Evolutionary conservation across 2,113 vertebrate genomes (phyloP).

Genomic region (Sprattus sprattus): DNA sequence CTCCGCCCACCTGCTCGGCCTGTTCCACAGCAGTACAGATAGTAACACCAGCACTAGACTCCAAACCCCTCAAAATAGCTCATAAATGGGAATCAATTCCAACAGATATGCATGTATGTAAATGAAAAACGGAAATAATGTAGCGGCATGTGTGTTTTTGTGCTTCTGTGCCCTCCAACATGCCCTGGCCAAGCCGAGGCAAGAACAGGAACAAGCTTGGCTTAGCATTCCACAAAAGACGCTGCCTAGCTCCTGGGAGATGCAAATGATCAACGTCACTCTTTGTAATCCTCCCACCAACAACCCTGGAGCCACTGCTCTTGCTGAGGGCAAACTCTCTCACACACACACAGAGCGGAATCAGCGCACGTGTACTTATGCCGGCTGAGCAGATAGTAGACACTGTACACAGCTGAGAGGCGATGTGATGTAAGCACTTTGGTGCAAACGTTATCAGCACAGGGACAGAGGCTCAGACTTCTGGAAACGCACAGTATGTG

Average conservation of each 20-base stretch:
- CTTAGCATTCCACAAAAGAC: not conserved
- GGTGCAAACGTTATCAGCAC: not conserved
- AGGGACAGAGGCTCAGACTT: not conserved
- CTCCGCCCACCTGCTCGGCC: conserved; percentile 59
- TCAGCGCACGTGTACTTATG: not conserved
- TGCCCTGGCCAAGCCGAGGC: no score
- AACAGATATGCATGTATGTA: not conserved
- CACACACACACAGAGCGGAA: not conserved
- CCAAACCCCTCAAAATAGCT: not conserved
- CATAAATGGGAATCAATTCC: not conserved
- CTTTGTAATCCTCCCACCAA: not conserved
- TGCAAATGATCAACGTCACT: not conserved
- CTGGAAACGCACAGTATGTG: not conserved
- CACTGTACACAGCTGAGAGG: not conserved
- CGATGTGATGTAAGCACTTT: not conserved
- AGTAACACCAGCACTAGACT: not conserved
- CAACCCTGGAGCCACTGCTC: no score
- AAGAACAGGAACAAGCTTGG: no score
- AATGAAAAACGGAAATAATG: no score
- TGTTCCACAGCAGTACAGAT: conserved; percentile 53
- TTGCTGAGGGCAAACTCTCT: not conserved
- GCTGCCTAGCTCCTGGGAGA: not conserved
- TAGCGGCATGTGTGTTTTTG: not conserved
- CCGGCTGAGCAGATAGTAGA: not conserved
- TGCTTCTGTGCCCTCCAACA: no score